Evolutionary conservation across 2,888 invertebrate genomes (phyloP).

Genomic region (Sinotaia quadrata): DNA sequence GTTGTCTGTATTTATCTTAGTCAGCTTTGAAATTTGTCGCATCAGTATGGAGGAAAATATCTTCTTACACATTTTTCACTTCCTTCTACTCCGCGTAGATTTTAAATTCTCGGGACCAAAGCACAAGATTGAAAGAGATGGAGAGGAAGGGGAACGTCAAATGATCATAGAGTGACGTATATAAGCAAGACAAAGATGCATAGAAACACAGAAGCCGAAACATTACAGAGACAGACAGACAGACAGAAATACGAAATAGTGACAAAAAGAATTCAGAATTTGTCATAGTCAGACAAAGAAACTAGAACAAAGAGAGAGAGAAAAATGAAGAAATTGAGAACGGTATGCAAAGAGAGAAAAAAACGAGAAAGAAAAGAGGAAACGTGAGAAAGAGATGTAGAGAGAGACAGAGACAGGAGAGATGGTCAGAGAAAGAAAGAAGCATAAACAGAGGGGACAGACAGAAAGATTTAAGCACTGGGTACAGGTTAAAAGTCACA

Average conservation of each 20-base stretch:
- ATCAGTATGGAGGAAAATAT: too few species aligned
- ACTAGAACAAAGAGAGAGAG: not conserved
- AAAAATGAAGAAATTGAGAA: not conserved
- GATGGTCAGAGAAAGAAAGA: not conserved
- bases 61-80: too few species aligned
- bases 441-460: not conserved
- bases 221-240: not conserved
- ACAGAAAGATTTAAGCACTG: too few species aligned
- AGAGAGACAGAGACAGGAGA: not conserved
- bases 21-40: too few species aligned
- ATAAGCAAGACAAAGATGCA: conserved; percentile 8
- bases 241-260: not conserved
- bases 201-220: not conserved
- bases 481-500: too few species aligned
- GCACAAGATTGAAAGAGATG: not conserved
- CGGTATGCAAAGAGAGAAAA: not conserved
- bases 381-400: not conserved
- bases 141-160: conserved; percentile 6
- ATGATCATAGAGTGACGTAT: too few species aligned
- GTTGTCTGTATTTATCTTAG: too few species aligned
- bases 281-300: too few species aligned
- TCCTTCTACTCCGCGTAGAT: too few species aligned
- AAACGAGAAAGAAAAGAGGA: not conserved
- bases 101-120: too few species aligned
- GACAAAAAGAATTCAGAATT: not conserved